These are phyloP conservation scores for Hafferia zeledoni DNA, from an alignment of 2,797 vertebrate genomes.

Conservation along the genomic window DNA sequence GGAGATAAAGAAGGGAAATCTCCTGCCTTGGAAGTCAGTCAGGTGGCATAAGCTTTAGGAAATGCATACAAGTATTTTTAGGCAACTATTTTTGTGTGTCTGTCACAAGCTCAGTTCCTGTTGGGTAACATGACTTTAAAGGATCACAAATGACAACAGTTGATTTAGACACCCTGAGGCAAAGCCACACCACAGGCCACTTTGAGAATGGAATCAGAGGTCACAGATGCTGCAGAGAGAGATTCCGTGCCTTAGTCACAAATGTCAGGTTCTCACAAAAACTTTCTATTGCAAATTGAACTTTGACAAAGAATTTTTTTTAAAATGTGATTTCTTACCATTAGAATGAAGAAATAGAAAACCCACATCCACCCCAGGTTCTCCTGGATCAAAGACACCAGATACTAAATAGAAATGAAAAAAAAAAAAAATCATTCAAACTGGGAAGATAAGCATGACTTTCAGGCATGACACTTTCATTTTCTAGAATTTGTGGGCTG, in stretches of 20 bases:
- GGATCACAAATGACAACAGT: neutral
- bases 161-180: neutral
- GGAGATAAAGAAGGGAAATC: neutral
- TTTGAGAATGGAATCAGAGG: neutral
- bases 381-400: constrained; percentile 94
- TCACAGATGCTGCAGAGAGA: neutral
- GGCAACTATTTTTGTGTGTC: neutral
- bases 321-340: constrained; percentile 82
- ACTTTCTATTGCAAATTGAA: neutral
- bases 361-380: constrained; percentile 91
- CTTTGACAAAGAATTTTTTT: neutral
- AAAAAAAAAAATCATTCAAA: neutral
- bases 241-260: neutral
- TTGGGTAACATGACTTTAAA: neutral
- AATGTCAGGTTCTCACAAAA: neutral
- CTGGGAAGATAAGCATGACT: neutral
- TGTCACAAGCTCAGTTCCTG: neutral
- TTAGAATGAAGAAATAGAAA: constrained; percentile 96
- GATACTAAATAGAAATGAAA: constrained; percentile 65
- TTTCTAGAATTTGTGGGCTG: neutral
- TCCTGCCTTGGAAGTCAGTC: neutral
- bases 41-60: neutral
- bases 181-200: neutral
- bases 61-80: neutral
- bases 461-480: neutral